Evolutionary conservation across 2,797 vertebrate genomes (phyloP), one percentile per base, ranked within the genome.

Genomic region (Cossypha polioptera): DNA sequence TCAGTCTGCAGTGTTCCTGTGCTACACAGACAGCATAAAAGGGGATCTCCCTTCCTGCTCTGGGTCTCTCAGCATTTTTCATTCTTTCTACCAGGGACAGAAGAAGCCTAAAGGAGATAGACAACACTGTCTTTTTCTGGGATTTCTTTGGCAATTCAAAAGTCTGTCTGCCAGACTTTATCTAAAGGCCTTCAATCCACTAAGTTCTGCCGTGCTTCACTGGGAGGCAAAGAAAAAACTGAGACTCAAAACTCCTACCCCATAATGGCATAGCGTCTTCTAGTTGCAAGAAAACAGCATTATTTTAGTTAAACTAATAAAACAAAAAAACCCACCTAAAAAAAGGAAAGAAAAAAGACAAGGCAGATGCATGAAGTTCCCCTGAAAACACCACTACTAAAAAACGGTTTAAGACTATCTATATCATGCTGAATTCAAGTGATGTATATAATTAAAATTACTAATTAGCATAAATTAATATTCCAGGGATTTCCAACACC

Each of bases 291-390:
- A 76, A 74, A 65, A 31, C 10, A 74, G 2, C 1, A 17, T 48
- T 54, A 66, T 65, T 82, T 82, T 28, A 55, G 11, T 59, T 47
- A 66, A 71, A 40, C 13, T 38, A 35, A 15, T 43, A 21, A 59
- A 63, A 3, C 1, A 33, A 31, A 26, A 15, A 12, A 5, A 0
- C 4, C 10, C 5, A 0, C 9, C 8, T 3, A 13, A 6, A 24
- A 19, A 9, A 19, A 8, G 21, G 13, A 3, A 9, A 10, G 7
- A 10, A 17, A 48, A 15, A 11, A 20, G 1, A 5, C 2, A 57
- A n/a, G 18, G 6, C 21, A 90, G 50, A 50, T 61, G 17, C 6
- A 33, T 58, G 16, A 66, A 58, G 6, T 58, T 66, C 35, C 11
- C n/a, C 18, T 71, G 40, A 42, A 80, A 89, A 84, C 18, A 58